Conservation (phyloP, 2,113 vertebrate genomes). For the Salminus brasiliensis region DNA sequence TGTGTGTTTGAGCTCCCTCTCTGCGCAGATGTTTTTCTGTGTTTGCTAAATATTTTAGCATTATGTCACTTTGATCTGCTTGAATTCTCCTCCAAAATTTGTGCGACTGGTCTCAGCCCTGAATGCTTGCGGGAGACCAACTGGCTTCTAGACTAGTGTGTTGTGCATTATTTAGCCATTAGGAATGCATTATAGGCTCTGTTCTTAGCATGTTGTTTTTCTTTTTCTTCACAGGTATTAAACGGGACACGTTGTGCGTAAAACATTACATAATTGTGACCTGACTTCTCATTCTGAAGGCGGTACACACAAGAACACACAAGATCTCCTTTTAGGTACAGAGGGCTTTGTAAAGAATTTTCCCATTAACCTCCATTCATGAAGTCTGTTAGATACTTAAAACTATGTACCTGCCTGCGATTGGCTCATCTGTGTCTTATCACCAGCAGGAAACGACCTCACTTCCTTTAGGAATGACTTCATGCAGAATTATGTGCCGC, state of each 20-base stretch:
- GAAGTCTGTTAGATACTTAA: slow-evolving; percentile 23
- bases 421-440: slow-evolving; percentile 56
- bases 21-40: slow-evolving; percentile 61
- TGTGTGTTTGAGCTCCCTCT: slow-evolving; percentile 33
- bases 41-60: slow-evolving; percentile 43
- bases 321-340: neutral
- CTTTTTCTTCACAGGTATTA: slow-evolving; percentile 24
- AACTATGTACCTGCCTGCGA: slow-evolving; percentile 33
- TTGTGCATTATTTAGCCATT: neutral
- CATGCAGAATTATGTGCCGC: slow-evolving; percentile 45
- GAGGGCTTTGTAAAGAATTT: neutral
- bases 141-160: neutral
- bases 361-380: slow-evolving; percentile 10
- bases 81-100: slow-evolving; percentile 10
- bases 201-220: slow-evolving; percentile 12
- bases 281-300: neutral
- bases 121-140: slow-evolving; percentile 10
- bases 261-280: neutral
- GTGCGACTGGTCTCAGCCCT: slow-evolving; percentile 9
- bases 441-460: slow-evolving; percentile 45
- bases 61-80: slow-evolving; percentile 55
- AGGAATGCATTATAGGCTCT: neutral
- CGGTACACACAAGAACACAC: neutral
- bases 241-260: neutral
- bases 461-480: slow-evolving; percentile 54